These are phyloP conservation scores for Probaryconus sp. DNA, from an alignment of 1,140 invertebrate genomes.

Conservation along the genomic window DNA sequence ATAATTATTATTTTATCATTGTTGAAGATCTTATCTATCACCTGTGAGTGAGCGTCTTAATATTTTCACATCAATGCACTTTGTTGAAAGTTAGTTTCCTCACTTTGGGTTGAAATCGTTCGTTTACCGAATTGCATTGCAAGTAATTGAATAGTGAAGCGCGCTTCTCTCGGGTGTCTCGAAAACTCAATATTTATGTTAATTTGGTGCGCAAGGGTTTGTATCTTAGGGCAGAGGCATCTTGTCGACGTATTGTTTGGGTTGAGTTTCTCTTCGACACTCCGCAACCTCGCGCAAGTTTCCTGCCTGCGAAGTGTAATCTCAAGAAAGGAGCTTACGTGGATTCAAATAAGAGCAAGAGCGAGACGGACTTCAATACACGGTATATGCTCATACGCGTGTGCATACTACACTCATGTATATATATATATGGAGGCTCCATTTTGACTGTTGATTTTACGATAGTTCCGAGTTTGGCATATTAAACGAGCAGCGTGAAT, in stretches of 20 bases:
- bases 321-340: constrained; percentile 12
- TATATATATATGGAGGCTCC: too few species aligned
- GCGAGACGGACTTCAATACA: too few species aligned
- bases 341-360: background rate
- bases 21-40: too few species aligned
- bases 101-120: constrained; percentile 17
- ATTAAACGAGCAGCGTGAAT: constrained; percentile 4
- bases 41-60: too few species aligned
- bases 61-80: too few species aligned
- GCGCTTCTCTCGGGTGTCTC: constrained; percentile 12
- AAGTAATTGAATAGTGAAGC: constrained; percentile 31
- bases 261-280: constrained; percentile 8
- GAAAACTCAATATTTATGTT: constrained; percentile 47
- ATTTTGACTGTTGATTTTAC: constrained; percentile 23
- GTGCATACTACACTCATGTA: too few species aligned
- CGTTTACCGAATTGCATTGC: constrained; percentile 38
- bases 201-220: constrained; percentile 24
- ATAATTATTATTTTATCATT: too few species aligned
- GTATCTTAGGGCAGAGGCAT: constrained; percentile 8
- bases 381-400: too few species aligned
- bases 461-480: constrained; percentile 18
- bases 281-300: constrained; percentile 2
- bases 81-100: constrained; percentile 16
- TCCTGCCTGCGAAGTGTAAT: constrained; percentile 6
- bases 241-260: constrained; percentile 7